These are phyloP conservation scores for Choristoneura rosaceana DNA, from an alignment of 2,888 invertebrate species.

Conservation along the genomic window DNA sequence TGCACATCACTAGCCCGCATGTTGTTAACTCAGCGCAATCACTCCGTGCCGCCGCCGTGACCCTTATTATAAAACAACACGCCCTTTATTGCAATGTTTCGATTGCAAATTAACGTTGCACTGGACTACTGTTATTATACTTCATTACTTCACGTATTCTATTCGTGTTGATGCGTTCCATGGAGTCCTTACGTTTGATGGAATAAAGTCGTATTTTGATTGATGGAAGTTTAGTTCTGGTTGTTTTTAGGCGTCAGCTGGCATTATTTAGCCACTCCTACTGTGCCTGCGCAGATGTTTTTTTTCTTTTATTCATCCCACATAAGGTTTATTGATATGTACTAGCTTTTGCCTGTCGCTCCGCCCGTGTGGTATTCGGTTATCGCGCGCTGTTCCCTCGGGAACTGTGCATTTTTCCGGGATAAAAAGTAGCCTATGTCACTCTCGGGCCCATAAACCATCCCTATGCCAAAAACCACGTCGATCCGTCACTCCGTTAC, in stretches of 20 bases:
- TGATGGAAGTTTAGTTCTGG: background rate
- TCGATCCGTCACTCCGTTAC: too few species aligned
- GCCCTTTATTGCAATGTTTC: constrained; percentile 47
- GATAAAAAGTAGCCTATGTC: too few species aligned
- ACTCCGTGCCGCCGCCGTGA: constrained; percentile 50
- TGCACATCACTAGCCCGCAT: constrained; percentile 65
- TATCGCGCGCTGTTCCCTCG: too few species aligned
- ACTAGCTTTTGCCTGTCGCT: too few species aligned
- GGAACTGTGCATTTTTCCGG: too few species aligned
- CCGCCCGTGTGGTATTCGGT: too few species aligned
- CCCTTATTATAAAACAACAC: constrained; percentile 53
- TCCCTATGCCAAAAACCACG: too few species aligned
- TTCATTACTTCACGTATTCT: constrained; percentile 39
- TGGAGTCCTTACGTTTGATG: background rate
- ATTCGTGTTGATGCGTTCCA: background rate
- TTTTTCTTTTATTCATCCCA: background rate
- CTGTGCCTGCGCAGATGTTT: constrained; percentile 40
- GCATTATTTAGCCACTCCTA: constrained; percentile 8
- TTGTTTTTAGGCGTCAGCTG: constrained; percentile 41
- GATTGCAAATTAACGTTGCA: constrained; percentile 31
- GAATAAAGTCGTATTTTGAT: background rate
- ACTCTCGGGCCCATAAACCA: too few species aligned
- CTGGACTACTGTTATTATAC: constrained; percentile 56
- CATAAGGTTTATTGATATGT: background rate
- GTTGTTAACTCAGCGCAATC: constrained; percentile 58